Base-by-base conservation (phyloP, 2,113 vertebrate species). In the Capreolus pygargus region DNA sequence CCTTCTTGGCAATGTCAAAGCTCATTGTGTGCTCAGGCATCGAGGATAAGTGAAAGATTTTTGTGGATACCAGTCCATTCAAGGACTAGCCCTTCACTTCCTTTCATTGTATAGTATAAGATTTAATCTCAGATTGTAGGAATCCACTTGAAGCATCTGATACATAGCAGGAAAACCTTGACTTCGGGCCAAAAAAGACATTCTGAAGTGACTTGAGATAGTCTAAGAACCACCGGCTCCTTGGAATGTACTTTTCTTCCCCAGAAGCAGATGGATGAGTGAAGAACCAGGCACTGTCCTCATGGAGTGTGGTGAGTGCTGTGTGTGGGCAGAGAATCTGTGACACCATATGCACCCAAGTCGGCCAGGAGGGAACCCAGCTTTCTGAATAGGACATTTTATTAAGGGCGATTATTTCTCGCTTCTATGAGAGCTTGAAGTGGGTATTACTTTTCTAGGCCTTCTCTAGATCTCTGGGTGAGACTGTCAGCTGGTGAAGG, bases 401-500 rank as follows among this genome's bases (percentile, higher is more conserved):
- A 82, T 55, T 45, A 76, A 96, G n/a, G 67, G 25, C 39, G 27
- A 14, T 83, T 96, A 64, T 74, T 97, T 93, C 92, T 97, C 39
- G 64, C 36, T 94, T 92, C 39, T 58, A 6, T 52, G 19, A 78
- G 57, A 86, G 83, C 47, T 93, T 95, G 43, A 90, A 94, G 67
- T 79, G 30, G 81, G 30, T 83, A 43, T 96, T 39, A 94, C 28
- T 47, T 57, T 61, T 39, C 21, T 57, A 79, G 45, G 58, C 43
- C 33, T 91, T 90, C 64, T 82, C 9, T 79, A 30, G 91, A 64
- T 74, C n/a, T 97, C 13, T 47, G 85, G 60, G 12, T 93, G 43
- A 86, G 36, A 50, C 21, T 83, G 9, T 90, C 43, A 0, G 21
- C 91, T 94, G 92, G 60, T 83, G 95, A 99, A 97, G 98, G 97